A percentile compares a stretch with the other conserved stretches of the same genome.
phyloP scores from a whole-genome alignment of 2,797 vertebrate species.

The Pterois miles region DNA sequence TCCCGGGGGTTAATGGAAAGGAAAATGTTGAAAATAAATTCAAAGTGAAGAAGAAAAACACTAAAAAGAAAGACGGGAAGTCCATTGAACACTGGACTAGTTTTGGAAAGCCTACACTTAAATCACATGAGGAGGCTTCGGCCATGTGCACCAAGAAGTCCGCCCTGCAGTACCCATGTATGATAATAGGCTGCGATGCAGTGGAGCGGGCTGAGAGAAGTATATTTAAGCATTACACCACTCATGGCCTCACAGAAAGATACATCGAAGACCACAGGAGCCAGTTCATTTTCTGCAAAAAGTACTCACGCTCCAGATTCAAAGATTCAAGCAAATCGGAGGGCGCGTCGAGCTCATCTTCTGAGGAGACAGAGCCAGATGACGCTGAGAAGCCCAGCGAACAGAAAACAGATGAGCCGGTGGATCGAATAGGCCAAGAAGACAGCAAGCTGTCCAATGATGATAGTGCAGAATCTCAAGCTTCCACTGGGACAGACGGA shows the following conservation, averaged over 20 bases:
- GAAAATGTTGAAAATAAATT: conserved; percentile 85
- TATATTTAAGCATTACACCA: conserved; percentile 96
- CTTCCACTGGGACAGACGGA: conserved; percentile 64
- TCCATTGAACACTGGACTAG: conserved; percentile 85
- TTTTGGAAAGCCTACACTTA: conserved; percentile 92
- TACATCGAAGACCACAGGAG: conserved; percentile 93
- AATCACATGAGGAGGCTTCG: conserved; percentile 91
- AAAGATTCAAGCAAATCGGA: conserved; percentile 82
- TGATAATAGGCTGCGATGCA: conserved; percentile 95
- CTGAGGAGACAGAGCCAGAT: conserved; percentile 70
- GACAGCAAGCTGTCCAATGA: conserved; percentile 72
- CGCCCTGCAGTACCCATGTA: conserved; percentile 95
- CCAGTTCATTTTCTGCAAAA: conserved; percentile 95
- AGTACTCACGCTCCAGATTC: conserved; percentile 79
- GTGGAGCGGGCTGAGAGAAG: conserved; percentile 93
- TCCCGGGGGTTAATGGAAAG: conserved; percentile 83
- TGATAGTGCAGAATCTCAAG: conserved; percentile 74
- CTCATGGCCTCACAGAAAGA: conserved; percentile 94
- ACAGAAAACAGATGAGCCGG: conserved; percentile 58
- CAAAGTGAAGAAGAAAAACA: conserved; percentile 82
- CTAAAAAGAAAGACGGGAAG: conserved; percentile 82
- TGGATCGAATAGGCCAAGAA: conserved; percentile 67
- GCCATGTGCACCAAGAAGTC: conserved; percentile 92
- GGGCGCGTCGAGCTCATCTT: conserved; percentile 68
- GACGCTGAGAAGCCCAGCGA: conserved; percentile 57